Conservation (phyloP, 2,797 vertebrate species). For the Notolabrus celidotus region DNA sequence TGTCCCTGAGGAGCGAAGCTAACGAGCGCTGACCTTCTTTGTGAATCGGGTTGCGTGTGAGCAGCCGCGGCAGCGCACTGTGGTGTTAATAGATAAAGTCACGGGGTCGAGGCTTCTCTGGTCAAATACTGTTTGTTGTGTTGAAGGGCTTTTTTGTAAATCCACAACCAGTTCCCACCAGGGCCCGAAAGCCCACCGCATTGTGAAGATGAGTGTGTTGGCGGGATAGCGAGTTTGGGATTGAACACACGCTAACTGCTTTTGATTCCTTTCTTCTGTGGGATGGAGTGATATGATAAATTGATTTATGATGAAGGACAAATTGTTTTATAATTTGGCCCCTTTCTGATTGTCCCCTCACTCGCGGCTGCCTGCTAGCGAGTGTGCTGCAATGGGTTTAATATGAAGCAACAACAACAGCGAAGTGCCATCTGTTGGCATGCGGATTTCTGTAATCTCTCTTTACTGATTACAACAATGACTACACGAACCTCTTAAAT, state of each 20-base stretch:
- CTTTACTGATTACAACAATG: constrained; percentile 90
- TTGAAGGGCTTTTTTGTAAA: constrained; percentile 37
- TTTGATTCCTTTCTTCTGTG: constrained; percentile 44
- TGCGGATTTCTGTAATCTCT: constrained; percentile 89
- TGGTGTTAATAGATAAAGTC: constrained; percentile 67
- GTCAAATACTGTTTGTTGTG: constrained; percentile 55
- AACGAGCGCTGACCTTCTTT: constrained; percentile 59
- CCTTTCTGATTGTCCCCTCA: constrained; percentile 64
- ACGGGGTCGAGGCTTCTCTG: constrained; percentile 54
- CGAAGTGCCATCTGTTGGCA: constrained; percentile 87
- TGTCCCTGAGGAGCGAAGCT: constrained; percentile 34
- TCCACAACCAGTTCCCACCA: constrained; percentile 15
- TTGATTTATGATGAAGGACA: constrained; percentile 72
- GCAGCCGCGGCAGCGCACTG: constrained; percentile 36
- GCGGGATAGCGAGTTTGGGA: constrained; percentile 25
- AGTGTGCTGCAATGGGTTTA: constrained; percentile 72
- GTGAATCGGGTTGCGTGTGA: constrained; percentile 65
- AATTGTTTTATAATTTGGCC: constrained; percentile 80
- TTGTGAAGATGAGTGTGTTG: constrained; percentile 22
- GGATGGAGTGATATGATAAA: constrained; percentile 69
- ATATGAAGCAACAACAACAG: constrained; percentile 80
- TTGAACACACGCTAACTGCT: constrained; percentile 46
- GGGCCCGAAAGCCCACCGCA: constrained; percentile 9
- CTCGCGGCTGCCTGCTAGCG: constrained; percentile 62
- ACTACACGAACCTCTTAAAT: constrained; percentile 90